These are phyloP conservation scores for Sciurus vulgaris DNA, from an alignment of 2,797 vertebrate genomes.

Conservation along the genomic window DNA sequence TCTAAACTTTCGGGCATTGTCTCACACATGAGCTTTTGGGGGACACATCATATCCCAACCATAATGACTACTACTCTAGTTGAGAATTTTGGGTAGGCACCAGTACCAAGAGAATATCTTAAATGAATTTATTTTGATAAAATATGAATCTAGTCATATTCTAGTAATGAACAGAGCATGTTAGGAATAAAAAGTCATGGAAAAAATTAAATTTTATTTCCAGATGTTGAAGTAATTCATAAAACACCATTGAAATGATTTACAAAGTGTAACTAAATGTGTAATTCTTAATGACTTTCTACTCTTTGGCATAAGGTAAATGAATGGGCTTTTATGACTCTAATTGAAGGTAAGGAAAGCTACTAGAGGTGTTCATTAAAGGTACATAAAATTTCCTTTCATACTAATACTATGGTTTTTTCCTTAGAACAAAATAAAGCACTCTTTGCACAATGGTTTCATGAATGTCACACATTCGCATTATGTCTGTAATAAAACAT, in stretches of 20 bases:
- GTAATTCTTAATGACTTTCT: constrained; percentile 39
- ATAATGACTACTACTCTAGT: background rate
- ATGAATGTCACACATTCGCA: background rate
- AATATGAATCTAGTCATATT: background rate
- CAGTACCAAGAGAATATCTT: background rate
- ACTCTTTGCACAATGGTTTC: background rate
- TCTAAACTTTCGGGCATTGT: too few relatives aligned
- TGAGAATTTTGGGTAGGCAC: background rate
- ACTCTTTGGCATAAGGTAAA: constrained; percentile 19
- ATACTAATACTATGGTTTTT: background rate
- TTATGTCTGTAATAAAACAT: background rate
- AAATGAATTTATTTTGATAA: constrained; percentile 11
- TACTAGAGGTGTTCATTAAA: constrained; percentile 1
- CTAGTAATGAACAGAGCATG: background rate
- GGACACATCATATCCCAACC: too few relatives aligned
- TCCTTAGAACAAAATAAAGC: background rate
- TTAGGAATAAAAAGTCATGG: background rate
- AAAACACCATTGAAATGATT: constrained; percentile 40
- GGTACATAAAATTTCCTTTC: background rate
- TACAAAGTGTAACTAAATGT: constrained; percentile 42
- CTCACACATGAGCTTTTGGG: too few relatives aligned
- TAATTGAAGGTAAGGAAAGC: constrained; percentile 38
- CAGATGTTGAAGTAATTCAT: constrained; percentile 49
- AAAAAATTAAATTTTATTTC: constrained; percentile 52
- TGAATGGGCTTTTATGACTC: constrained; percentile 51